Conservation (phyloP, 2,797 vertebrate species). For the Coregonus ussuriensis region DNA sequence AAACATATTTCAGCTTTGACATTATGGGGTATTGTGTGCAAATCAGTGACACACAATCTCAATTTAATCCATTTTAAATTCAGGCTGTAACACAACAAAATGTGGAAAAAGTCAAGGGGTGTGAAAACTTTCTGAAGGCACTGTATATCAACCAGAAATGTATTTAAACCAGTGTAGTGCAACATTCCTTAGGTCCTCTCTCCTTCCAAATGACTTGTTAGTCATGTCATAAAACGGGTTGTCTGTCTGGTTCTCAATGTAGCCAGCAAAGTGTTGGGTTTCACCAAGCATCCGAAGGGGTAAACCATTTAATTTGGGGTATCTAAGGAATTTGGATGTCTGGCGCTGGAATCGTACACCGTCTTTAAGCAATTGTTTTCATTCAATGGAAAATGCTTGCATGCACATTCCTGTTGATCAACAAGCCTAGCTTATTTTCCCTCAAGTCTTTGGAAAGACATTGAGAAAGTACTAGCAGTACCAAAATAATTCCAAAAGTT, state of each 20-base stretch:
- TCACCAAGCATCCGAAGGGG: slow-evolving; percentile 14
- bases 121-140: no score
- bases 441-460: background rate
- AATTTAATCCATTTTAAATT: no score
- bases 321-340: slow-evolving; percentile 40
- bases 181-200: no score
- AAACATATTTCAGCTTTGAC: no score
- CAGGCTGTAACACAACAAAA: no score
- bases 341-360: slow-evolving; percentile 35
- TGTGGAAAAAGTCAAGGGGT: no score
- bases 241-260: background rate
- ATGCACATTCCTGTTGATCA: slow-evolving; percentile 25
- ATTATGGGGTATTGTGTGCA: no score
- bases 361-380: slow-evolving; percentile 37
- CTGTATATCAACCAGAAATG: no score
- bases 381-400: slow-evolving; percentile 39
- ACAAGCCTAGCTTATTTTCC: background rate
- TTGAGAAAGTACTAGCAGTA: slow-evolving; percentile 6
- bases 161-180: no score
- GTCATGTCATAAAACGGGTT: background rate
- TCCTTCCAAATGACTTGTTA: background rate
- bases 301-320: slow-evolving; percentile 28
- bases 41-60: no score
- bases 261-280: slow-evolving; percentile 36
- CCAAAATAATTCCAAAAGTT: background rate